Base-by-base conservation (phyloP, 2,113 vertebrate species). In the Pseudolaguvia tuberculata region DNA sequence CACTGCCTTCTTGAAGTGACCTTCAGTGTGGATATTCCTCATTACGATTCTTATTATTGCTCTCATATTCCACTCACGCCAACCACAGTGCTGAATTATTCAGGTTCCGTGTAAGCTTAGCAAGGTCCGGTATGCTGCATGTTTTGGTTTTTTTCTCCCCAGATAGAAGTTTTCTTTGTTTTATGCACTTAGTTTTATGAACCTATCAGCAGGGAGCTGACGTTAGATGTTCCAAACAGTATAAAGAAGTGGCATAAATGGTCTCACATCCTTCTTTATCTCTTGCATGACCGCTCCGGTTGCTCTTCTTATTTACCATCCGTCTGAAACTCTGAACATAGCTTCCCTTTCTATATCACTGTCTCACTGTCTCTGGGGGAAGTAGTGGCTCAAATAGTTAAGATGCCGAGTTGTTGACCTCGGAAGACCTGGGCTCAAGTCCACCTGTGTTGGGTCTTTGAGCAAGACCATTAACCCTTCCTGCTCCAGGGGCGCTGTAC, bases 31-130 rank as follows among this genome's bases (percentile, higher is more conserved):
- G 73, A 82, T 85, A 81, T 57, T 65, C 77, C 74, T 79, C 7
- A 61, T 82, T 82, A 77, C 83, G 75, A 82, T 73, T 57, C 77
- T 66, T 81, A 61, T 18, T 69, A 83, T 86, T 81, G 82, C 80
- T 84, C 79, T 82, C 72, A 70, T 77, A 71, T 75, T 83, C 75
- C 77, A 78, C 75, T 81, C 78, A 77, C 73, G 58, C 85, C 70
- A 68, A 51, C 47, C 58, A 48, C 65, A 76, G 52, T 81, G 63
- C 77, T 88, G 59, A 84, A 84, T 87, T 78, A 80, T 81, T 79
- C 78, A 45, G 69, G 69, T 48, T n/a, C 70, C 5, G 51, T 69
- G 47, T 73, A 42, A 51, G 56, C 45, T 58, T 76, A 53, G 56
- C 35, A 39, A 62, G 45, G 74, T 73, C 48, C 13, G 48, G 70